These are phyloP conservation scores for Coleophora flavipennella DNA, from an alignment of 2,888 invertebrate species.

Conservation along the genomic window DNA sequence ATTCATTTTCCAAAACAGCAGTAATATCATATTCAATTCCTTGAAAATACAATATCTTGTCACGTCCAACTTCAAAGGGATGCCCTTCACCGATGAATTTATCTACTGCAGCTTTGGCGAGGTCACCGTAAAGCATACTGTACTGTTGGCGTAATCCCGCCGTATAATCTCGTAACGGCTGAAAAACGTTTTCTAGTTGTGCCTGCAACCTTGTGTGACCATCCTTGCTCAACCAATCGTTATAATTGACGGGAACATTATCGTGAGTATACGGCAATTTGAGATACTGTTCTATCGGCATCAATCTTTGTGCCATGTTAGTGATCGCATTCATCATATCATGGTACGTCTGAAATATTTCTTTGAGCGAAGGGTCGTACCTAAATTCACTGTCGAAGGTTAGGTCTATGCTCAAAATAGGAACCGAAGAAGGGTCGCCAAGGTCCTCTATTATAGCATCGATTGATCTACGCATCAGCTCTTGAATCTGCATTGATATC, in stretches of 20 bases:
- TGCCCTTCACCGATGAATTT: slow-evolving; percentile 62
- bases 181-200: slow-evolving; percentile 68
- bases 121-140: slow-evolving; percentile 64
- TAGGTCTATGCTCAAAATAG: slow-evolving; percentile 74
- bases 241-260: slow-evolving; percentile 72
- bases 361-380: slow-evolving; percentile 72
- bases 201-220: slow-evolving; percentile 63
- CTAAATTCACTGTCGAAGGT: slow-evolving; percentile 69
- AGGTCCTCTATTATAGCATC: slow-evolving; percentile 73
- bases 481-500: slow-evolving; percentile 75
- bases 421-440: slow-evolving; percentile 65
- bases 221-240: slow-evolving; percentile 68
- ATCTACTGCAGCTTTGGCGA: slow-evolving; percentile 56
- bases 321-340: slow-evolving; percentile 71
- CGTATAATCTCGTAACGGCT: slow-evolving; percentile 72
- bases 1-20: slow-evolving; percentile 76
- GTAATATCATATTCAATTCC: slow-evolving; percentile 73
- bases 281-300: slow-evolving; percentile 70
- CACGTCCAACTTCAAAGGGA: slow-evolving; percentile 73
- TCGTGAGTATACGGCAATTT: slow-evolving; percentile 50
- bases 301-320: slow-evolving; percentile 70
- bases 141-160: slow-evolving; percentile 68
- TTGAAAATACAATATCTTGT: slow-evolving; percentile 75
- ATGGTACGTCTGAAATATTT: slow-evolving; percentile 72
- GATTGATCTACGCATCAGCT: slow-evolving; percentile 78